Evolutionary conservation across 2,888 invertebrate species (phyloP).

Genomic region (Chalcosyrphus nemorum): DNA sequence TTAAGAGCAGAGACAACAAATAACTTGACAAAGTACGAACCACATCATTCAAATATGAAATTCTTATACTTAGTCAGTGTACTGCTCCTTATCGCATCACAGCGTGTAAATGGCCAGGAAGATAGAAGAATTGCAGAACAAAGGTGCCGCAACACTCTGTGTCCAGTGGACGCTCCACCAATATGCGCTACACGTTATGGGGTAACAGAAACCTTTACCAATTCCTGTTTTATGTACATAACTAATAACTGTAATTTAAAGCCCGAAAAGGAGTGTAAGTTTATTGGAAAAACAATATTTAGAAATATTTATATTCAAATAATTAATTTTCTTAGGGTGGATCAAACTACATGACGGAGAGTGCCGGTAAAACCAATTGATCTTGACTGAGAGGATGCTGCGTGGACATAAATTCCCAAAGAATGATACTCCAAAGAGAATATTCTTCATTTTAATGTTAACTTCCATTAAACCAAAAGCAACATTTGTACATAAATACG

Average conservation of each 20-base stretch:
- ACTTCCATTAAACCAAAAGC: no score
- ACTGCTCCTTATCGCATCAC: not conserved
- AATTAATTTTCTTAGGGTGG: conserved; percentile 9
- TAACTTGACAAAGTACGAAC: not conserved
- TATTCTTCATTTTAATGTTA: no score
- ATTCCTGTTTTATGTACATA: conserved; percentile 21
- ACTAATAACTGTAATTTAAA: conserved; percentile 23
- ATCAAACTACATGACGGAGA: no score
- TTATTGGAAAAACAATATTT: no score
- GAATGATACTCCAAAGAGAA: no score
- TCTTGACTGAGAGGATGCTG: no score
- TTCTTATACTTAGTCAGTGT: not conserved
- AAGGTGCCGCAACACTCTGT: conserved; percentile 9
- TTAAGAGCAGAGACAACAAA: not conserved
- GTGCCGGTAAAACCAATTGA: no score
- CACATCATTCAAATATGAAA: not conserved
- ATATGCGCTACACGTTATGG: not conserved
- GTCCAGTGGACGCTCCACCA: not conserved
- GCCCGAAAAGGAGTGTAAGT: conserved; percentile 3
- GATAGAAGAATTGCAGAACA: conserved; percentile 1
- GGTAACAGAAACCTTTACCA: not conserved
- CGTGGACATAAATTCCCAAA: no score
- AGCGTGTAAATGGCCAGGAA: not conserved
- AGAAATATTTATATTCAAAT: no score
- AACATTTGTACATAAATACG: no score